Conservation (phyloP, 1,140 invertebrate genomes). For the Caenorhabditis elegans region DNA sequence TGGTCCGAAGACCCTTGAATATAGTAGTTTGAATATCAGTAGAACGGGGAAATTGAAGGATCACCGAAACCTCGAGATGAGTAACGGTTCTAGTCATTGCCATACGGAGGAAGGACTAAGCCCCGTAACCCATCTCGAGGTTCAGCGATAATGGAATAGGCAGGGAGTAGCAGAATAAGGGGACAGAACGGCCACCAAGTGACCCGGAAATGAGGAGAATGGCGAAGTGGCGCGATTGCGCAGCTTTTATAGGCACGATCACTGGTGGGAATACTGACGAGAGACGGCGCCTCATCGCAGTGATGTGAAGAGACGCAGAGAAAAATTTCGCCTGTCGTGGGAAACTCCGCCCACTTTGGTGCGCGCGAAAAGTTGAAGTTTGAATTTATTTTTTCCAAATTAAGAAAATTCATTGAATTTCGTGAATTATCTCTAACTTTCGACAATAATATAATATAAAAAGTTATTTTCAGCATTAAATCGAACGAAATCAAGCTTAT, state of each 20-base stretch:
- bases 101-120: background rate
- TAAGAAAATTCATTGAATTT: background rate
- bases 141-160: background rate
- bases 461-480: too few species aligned
- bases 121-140: background rate
- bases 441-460: too few species aligned
- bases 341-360: conserved; percentile 11
- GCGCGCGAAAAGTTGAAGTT: background rate
- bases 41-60: background rate
- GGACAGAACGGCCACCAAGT: too few species aligned
- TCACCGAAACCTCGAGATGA: background rate
- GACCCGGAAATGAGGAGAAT: background rate
- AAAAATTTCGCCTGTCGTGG: background rate
- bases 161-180: background rate
- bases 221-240: background rate
- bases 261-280: background rate
- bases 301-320: background rate
- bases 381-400: background rate
- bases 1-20: conserved; percentile 9
- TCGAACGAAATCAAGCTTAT: too few species aligned
- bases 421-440: too few species aligned
- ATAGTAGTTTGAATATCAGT: background rate
- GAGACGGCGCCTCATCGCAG: background rate
- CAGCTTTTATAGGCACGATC: background rate
- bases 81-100: conserved; percentile 20